These are phyloP conservation scores for Decapterus maruadsi DNA, from an alignment of 2,797 vertebrate species.

Conservation along the genomic window DNA sequence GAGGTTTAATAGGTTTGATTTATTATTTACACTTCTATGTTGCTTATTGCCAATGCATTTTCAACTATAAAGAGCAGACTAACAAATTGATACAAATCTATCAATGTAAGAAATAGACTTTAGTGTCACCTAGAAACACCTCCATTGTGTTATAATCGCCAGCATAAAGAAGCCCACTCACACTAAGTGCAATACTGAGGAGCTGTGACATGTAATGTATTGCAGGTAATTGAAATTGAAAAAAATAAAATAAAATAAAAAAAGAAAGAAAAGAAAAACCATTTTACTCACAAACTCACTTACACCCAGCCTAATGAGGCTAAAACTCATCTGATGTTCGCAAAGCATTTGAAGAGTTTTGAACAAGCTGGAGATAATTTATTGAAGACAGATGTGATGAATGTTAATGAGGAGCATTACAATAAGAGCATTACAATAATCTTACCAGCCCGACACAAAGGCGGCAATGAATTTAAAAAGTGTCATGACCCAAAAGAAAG, in stretches of 20 bases:
- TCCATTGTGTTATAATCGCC: too few species aligned
- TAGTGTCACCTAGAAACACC: too few species aligned
- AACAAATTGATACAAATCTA: background rate
- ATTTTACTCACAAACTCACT: background rate
- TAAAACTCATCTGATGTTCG: constrained; percentile 13
- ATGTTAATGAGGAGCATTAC: constrained; percentile 8
- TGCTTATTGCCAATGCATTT: background rate
- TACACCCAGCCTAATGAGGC: background rate
- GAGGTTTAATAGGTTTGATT: constrained; percentile 33
- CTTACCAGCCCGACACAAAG: constrained; percentile 1
- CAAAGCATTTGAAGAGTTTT: constrained; percentile 13
- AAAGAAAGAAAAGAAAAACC: background rate
- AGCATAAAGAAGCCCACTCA: background rate
- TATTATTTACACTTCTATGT: constrained; percentile 19
- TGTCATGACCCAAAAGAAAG: background rate
- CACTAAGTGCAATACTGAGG: background rate
- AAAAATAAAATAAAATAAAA: constrained; percentile 6
- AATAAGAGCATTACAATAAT: constrained; percentile 16
- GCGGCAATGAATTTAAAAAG: background rate
- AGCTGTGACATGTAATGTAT: background rate
- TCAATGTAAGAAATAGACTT: too few species aligned
- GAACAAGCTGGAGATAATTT: constrained; percentile 38
- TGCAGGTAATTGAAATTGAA: constrained; percentile 5
- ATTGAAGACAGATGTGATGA: constrained; percentile 25
- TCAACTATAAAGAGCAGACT: background rate